Evolutionary conservation across 2,113 vertebrate genomes (phyloP).

Genomic region (Pholis gunnellus): DNA sequence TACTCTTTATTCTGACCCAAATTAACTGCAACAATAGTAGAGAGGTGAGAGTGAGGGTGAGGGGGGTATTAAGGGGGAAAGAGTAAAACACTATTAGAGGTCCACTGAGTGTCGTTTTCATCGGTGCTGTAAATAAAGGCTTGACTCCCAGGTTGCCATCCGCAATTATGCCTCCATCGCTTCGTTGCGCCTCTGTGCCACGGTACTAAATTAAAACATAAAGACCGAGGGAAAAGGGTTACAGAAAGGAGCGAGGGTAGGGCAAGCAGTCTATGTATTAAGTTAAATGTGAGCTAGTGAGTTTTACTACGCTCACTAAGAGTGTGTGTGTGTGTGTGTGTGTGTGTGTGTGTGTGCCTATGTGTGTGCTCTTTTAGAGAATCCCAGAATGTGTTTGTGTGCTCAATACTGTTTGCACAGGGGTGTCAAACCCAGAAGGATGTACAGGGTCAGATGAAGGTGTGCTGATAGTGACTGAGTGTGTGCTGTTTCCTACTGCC

Average conservation of each 20-base stretch:
- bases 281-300: conserved; percentile 32
- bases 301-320: conserved; percentile 45
- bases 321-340: background rate
- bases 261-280: conserved; percentile 10
- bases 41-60: background rate
- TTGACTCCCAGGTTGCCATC: conserved; percentile 44
- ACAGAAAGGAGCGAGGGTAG: background rate
- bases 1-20: conserved; percentile 61
- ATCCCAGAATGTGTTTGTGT: background rate
- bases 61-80: background rate
- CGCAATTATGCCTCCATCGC: conserved; percentile 47
- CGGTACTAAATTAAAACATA: conserved; percentile 50
- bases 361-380: conserved; percentile 1
- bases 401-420: conserved; percentile 6
- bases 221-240: conserved; percentile 22
- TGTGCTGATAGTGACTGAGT: background rate
- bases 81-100: conserved; percentile 49
- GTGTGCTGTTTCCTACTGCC: background rate
- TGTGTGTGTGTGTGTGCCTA: background rate
- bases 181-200: conserved; percentile 36
- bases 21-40: conserved; percentile 50
- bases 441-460: conserved; percentile 32
- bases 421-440: conserved; percentile 10
- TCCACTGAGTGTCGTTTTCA: conserved; percentile 57
- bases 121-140: conserved; percentile 65